Evolutionary conservation across 2,797 vertebrate genomes (phyloP).

Genomic region (Enteromius mattozi): DNA sequence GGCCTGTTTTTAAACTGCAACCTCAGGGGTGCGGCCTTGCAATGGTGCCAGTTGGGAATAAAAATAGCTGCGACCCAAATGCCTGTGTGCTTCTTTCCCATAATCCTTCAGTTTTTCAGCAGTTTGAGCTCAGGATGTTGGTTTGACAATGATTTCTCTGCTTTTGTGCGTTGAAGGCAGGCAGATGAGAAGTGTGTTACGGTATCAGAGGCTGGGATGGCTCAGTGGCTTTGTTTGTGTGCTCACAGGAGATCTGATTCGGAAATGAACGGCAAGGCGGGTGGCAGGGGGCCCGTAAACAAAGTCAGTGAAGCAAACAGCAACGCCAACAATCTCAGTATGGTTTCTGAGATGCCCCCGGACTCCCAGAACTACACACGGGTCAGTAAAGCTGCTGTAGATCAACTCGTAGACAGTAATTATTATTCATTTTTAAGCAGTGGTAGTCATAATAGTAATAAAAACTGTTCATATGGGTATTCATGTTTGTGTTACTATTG

Average conservation of each 20-base stretch:
- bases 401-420: background rate
- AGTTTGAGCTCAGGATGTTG: constrained; percentile 20
- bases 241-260: constrained; percentile 71
- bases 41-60: constrained; percentile 55
- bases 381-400: constrained; percentile 75
- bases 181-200: constrained; percentile 15
- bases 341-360: constrained; percentile 84
- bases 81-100: constrained; percentile 53
- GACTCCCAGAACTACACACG: constrained; percentile 79
- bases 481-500: background rate
- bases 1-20: constrained; percentile 61
- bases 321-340: constrained; percentile 78
- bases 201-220: constrained; percentile 30
- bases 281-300: constrained; percentile 73
- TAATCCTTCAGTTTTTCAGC: constrained; percentile 45
- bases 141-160: constrained; percentile 26
- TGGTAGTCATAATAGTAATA: too few relatives aligned
- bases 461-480: background rate
- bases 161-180: background rate
- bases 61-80: constrained; percentile 62
- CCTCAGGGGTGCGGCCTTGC: constrained; percentile 65
- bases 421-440: background rate
- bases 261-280: constrained; percentile 89
- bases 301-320: constrained; percentile 74
- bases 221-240: constrained; percentile 53